These are phyloP conservation scores for Glossophaga mutica DNA, from an alignment of 2,797 vertebrate genomes.

Conservation along the genomic window DNA sequence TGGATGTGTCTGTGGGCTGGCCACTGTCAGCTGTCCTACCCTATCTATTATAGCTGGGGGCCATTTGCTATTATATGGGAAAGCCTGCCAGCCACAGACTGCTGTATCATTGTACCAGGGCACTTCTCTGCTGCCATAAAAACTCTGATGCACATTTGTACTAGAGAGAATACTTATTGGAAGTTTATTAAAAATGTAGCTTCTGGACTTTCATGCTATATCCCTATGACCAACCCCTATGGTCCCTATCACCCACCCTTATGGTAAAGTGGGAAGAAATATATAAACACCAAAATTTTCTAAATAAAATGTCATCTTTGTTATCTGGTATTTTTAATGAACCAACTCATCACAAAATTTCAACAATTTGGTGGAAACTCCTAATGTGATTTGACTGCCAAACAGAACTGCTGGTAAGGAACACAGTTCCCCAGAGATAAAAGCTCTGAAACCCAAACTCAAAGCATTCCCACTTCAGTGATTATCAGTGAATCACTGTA, in stretches of 20 bases:
- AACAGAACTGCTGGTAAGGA: neutral
- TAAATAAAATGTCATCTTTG: neutral
- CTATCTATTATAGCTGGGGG: neutral
- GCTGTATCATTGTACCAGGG: neutral
- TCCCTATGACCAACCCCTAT: neutral
- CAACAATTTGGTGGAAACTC: neutral
- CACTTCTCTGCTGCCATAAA: neutral
- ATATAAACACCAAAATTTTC: neutral
- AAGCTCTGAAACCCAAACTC: neutral
- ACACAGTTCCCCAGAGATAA: neutral
- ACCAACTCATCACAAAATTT: neutral
- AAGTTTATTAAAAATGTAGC: neutral
- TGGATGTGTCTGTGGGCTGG: neutral
- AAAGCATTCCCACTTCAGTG: neutral
- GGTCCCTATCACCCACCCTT: neutral
- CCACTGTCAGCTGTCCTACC: neutral
- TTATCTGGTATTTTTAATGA: constrained; percentile 5
- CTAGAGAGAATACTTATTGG: neutral
- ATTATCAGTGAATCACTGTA: neutral
- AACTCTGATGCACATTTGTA: constrained; percentile 25
- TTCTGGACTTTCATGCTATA: neutral
- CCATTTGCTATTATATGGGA: neutral
- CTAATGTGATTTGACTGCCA: neutral
- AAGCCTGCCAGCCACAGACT: constrained; percentile 10
- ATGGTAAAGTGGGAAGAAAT: neutral